These are phyloP conservation scores for Lethrus apterus DNA, from an alignment of 1,140 invertebrate species.

Conservation along the genomic window DNA sequence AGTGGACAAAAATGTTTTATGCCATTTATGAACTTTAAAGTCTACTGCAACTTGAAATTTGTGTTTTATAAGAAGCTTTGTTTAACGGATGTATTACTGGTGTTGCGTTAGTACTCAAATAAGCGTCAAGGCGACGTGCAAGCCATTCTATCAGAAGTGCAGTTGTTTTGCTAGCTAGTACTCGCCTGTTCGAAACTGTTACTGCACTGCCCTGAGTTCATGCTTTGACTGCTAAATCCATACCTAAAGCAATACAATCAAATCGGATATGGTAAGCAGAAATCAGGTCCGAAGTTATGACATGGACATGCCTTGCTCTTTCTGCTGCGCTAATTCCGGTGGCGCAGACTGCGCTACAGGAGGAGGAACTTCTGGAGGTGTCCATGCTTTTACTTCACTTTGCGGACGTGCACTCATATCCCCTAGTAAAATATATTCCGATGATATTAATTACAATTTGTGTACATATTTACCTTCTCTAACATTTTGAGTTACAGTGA, in stretches of 20 bases:
- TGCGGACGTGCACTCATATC: constrained; percentile 50
- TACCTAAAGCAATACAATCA: constrained; percentile 43
- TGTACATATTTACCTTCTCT: constrained; percentile 60
- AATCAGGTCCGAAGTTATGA: constrained; percentile 34
- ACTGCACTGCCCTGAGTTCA: constrained; percentile 32
- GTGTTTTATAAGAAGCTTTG: no score
- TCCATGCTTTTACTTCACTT: constrained; percentile 63
- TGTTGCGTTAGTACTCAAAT: no score
- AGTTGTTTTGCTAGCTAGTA: constrained; percentile 17
- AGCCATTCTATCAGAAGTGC: constrained; percentile 15
- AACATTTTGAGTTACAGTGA: constrained; percentile 86
- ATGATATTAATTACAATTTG: neutral
- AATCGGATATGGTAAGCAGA: constrained; percentile 40
- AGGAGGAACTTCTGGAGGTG: constrained; percentile 52
- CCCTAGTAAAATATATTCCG: constrained; percentile 29
- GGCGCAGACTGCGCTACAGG: constrained; percentile 59
- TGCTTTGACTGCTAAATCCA: constrained; percentile 36
- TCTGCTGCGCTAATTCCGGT: constrained; percentile 49
- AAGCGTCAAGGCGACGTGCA: constrained; percentile 13
- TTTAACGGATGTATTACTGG: no score
- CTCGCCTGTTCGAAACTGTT: constrained; percentile 32
- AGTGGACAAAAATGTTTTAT: no score
- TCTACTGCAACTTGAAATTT: no score
- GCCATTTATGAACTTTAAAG: no score
- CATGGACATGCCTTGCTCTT: constrained; percentile 36